Base-by-base conservation (phyloP, 2,113 vertebrate species). In the Miniopterus natalensis region DNA sequence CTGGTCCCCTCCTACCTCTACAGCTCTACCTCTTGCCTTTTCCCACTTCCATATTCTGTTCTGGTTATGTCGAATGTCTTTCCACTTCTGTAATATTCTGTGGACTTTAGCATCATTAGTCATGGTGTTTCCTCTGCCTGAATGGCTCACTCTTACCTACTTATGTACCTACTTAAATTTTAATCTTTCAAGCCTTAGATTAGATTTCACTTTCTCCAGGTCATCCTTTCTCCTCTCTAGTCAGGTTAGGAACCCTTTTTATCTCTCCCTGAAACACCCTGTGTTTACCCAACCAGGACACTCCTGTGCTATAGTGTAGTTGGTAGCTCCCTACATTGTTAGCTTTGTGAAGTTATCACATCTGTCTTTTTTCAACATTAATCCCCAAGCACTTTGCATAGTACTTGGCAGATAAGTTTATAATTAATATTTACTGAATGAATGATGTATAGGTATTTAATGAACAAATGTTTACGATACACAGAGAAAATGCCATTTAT, bases 401-500 rank as follows among this genome's bases (percentile, higher is more conserved):
- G 65, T 84, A 89, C 4, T 36, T 96, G 66, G 36, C 83, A 68
- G 77, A 70, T 87, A 93, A 96, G 57, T 87, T 70, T 29, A 75
- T 59, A 90, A 36, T 86, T 74, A 75, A 66, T 93, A 53, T 31
- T 73, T 92, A 49, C 57, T 79, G 53, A 51, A 73, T 74, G 68
- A 70, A 27, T 92, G 10, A 45, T 92, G 3, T 78, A 10, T 84
- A 51, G 12, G 0, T 92, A 40, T 59, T 78, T 84, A 23, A 92
- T 90, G 53, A 92, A 77, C 29, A 94, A 94, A 96, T 75, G 17
- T 70, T 93, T 53, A 87, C 78, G n/a, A 49, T 92, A 45, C 4
- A 88, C n/a, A 84, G 68, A 91, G 47, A 96, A 88, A 77, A 85
- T 94, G 51, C 10, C 29, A 21, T 84, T 71, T 96, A 71, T 94